These are phyloP conservation scores for Dinomys branickii DNA, from an alignment of 2,113 vertebrate species.

Conservation along the genomic window DNA sequence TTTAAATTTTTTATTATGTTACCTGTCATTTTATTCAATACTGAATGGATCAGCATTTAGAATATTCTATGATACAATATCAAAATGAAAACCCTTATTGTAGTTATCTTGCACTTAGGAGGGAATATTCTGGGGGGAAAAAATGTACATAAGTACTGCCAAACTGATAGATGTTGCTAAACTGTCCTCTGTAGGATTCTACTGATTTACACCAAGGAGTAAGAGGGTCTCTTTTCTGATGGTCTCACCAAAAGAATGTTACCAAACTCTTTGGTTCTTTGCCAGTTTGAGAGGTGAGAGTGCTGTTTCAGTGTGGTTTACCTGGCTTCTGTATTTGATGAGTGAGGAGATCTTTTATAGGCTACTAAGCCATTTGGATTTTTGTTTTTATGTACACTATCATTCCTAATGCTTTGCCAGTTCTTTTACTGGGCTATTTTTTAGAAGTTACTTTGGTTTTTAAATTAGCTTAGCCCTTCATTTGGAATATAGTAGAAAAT, in stretches of 20 bases:
- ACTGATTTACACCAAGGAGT: not conserved
- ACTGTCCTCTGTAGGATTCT: not conserved
- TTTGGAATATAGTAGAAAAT: not conserved
- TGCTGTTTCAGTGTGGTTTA: not conserved
- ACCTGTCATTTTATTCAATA: not conserved
- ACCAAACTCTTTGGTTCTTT: not conserved
- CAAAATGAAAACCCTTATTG: not conserved
- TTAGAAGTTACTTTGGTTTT: not conserved
- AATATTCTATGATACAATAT: not conserved
- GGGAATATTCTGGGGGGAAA: not conserved
- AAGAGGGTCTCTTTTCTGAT: not conserved
- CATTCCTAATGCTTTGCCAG: not conserved
- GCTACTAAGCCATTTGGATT: not conserved
- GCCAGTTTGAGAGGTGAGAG: not conserved
- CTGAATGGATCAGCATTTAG: not conserved
- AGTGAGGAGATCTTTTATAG: not conserved
- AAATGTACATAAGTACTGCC: not conserved
- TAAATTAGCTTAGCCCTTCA: not conserved
- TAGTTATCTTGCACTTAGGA: not conserved
- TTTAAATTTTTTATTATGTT: not conserved
- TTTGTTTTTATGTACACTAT: not conserved
- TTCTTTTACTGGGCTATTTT: not conserved
- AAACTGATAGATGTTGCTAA: not conserved
- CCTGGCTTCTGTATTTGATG: not conserved
- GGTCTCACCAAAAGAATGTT: not conserved